These are phyloP conservation scores for Poicephalus meyeri DNA, from an alignment of 2,113 vertebrate species.

Conservation along the genomic window DNA sequence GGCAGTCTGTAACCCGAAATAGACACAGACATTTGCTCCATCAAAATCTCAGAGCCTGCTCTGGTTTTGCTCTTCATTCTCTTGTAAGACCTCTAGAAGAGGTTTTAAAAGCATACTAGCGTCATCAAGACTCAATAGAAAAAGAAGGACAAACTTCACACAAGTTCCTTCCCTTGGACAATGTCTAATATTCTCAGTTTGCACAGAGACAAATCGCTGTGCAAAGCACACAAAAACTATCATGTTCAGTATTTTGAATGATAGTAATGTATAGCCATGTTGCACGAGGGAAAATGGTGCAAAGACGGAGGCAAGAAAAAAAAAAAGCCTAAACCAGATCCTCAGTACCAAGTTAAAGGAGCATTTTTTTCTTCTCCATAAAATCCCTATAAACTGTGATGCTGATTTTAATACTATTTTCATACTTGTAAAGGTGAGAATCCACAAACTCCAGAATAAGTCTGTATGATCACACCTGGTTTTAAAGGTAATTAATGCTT, in stretches of 20 bases:
- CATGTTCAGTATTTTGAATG: neutral
- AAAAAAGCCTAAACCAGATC: neutral
- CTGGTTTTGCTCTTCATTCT: neutral
- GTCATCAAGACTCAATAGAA: neutral
- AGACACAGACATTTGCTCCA: neutral
- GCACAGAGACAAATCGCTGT: neutral
- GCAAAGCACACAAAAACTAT: neutral
- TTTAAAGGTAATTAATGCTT: slow-evolving; percentile 8
- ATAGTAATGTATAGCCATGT: neutral
- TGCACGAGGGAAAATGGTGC: neutral
- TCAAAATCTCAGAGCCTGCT: neutral
- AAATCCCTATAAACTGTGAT: neutral
- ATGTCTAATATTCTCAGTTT: neutral
- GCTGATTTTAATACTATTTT: neutral
- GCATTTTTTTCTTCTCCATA: neutral
- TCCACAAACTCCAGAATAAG: neutral
- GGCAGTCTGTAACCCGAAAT: neutral
- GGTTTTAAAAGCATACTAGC: neutral
- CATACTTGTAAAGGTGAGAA: neutral
- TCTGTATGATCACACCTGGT: neutral
- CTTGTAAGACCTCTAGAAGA: neutral
- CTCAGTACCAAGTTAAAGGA: neutral
- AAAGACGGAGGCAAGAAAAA: neutral
- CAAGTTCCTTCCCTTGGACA: neutral
- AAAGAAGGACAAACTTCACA: neutral